phyloP scores from a whole-genome alignment of 2,797 vertebrate genomes.

The Chiloscyllium punctatum region DNA sequence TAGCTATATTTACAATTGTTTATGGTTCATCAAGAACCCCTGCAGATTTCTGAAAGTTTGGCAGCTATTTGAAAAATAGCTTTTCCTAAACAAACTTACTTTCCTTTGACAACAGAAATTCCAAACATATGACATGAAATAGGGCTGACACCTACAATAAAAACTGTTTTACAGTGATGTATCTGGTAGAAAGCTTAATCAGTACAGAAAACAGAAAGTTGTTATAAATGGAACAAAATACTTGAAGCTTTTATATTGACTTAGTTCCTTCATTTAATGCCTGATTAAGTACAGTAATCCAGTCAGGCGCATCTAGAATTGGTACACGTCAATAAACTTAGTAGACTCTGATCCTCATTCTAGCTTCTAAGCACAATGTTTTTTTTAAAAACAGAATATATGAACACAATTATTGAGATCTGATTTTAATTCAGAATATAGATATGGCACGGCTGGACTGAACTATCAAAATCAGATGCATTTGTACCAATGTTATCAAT shows the following conservation, averaged over 20 bases:
- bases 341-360: background rate
- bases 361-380: background rate
- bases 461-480: background rate
- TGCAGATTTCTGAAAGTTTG: background rate
- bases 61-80: background rate
- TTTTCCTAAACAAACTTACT: background rate
- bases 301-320: background rate
- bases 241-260: background rate
- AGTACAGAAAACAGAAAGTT: background rate
- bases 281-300: background rate
- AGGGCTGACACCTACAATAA: background rate
- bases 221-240: background rate
- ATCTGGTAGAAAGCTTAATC: background rate
- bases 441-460: background rate
- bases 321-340: background rate
- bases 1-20: background rate
- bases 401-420: background rate
- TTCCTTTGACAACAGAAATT: background rate
- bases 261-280: background rate
- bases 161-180: background rate
- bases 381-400: background rate
- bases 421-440: background rate
- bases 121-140: background rate
- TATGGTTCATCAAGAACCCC: background rate
- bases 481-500: background rate